Base-by-base conservation (phyloP, 2,797 vertebrate genomes). In the Erithacus rubecula region DNA sequence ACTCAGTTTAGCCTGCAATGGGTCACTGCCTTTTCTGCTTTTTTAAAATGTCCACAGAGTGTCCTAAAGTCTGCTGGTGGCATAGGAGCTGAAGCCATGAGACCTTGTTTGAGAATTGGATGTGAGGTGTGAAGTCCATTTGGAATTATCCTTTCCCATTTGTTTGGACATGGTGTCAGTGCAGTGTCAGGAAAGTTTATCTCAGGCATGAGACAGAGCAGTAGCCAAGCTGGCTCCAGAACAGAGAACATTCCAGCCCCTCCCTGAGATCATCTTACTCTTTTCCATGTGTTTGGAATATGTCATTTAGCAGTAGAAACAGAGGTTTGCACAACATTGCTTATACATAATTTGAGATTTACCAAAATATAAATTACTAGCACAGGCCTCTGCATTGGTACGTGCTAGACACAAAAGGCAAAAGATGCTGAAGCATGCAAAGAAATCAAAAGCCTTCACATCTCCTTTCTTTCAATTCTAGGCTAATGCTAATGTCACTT, bases 401-500 rank as follows among this genome's bases (percentile, higher is more conserved):
- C 3, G 2, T 16, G 2, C n/a, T 60, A 80, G 32, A 11, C 34
- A 27, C 34, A 83, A 87, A 34, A 52, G 75, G 30, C n/a, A 69
- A 62, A 64, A 77, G 21, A 34, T 91, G 37, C 37, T 47, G 64
- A 92, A 69, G 44, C 36, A 26, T 63, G 15, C 52, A 59, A 34
- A 83, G 43, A 67, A 86, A 63, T 68, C 32, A 29, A 52, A 78
- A 62, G 37, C 21, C 34, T 5, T 95, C 4, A 68, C 23, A 43
- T 78, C 3, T 79, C 64, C 53, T 86, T 65, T 87, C 79, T 88
- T 94, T 93, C 27, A 36, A 37, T 96, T 97, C 30, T 96, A 99
- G 98, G 91, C 86, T 99, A 95, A 98, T 99, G 98, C 97, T 99
- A 92, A 99, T 99, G 99, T 98, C 98, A 32, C 98, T 99, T 81